Percentiles rank a stretch among this genome's conserved stretches.
Evolutionary conservation across 2,888 invertebrate genomes (phyloP).

Genomic region (Linnaemya tessellans): DNA sequence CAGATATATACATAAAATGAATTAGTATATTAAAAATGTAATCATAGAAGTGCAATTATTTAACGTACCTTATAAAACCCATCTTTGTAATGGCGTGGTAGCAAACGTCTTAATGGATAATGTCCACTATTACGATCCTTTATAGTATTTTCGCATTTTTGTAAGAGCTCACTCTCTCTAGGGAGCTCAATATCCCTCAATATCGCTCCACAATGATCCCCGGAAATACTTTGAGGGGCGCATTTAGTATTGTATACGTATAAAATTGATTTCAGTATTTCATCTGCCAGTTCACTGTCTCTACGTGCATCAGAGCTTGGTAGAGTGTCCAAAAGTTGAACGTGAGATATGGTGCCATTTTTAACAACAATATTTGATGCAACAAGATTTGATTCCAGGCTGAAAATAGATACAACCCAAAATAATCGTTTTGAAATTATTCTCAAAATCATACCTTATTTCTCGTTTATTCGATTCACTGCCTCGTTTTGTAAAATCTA

Average conservation of each 20-base stretch:
- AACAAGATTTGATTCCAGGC: conserved; percentile 79
- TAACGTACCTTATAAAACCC: conserved; percentile 79
- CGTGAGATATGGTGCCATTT: conserved; percentile 81
- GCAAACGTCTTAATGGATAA: conserved; percentile 79
- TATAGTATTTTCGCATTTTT: conserved; percentile 84
- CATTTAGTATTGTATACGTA: conserved; percentile 79
- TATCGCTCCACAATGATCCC: conserved; percentile 87
- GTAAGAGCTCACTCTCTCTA: conserved; percentile 84
- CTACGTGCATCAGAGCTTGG: conserved; percentile 77
- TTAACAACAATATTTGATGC: conserved; percentile 77
- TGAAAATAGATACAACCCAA: conserved; percentile 59
- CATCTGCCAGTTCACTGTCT: conserved; percentile 79
- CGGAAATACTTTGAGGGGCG: conserved; percentile 78
- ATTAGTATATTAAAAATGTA: background rate
- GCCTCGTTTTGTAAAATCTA: conserved; percentile 56
- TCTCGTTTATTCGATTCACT: conserved; percentile 55
- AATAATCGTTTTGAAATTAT: background rate
- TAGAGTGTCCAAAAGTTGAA: conserved; percentile 79
- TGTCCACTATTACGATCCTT: conserved; percentile 80
- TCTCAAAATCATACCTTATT: conserved; percentile 45
- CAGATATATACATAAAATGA: background rate
- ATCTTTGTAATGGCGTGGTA: conserved; percentile 79
- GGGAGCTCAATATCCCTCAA: conserved; percentile 85
- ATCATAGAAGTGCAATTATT: background rate
- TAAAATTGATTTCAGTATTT: conserved; percentile 80